phyloP scores from a whole-genome alignment of 2,113 vertebrate genomes.

The Phycodurus eques region DNA sequence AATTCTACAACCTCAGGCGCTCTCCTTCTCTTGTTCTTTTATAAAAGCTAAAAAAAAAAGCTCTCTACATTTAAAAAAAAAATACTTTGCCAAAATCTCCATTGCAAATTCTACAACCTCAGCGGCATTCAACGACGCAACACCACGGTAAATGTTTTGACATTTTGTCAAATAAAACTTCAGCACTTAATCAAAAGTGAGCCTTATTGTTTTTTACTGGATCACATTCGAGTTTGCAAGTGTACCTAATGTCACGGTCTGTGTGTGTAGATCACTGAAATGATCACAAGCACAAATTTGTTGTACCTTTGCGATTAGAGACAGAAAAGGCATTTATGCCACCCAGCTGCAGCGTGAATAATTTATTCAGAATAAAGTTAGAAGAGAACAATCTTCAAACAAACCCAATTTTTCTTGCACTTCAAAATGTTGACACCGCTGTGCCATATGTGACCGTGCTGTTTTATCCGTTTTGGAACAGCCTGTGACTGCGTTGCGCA shows the following conservation, averaged over 20 bases:
- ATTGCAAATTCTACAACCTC: too few relatives aligned
- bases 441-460: slow-evolving; percentile 12
- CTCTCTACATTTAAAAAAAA: too few relatives aligned
- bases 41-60: too few relatives aligned
- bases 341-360: slow-evolving; percentile 27
- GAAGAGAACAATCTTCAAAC: slow-evolving; percentile 16
- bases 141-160: too few relatives aligned
- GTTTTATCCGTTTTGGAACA: slow-evolving; percentile 9
- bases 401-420: slow-evolving; percentile 16
- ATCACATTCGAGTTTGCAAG: neutral
- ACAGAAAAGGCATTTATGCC: slow-evolving; percentile 3
- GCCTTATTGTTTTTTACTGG: neutral
- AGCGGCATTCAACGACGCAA: too few relatives aligned
- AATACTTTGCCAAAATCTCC: too few relatives aligned
- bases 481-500: slow-evolving; percentile 1
- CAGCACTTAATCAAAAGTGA: neutral
- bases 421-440: slow-evolving; percentile 21
- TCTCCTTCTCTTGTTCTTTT: too few relatives aligned
- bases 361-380: slow-evolving; percentile 36
- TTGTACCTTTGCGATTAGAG: slow-evolving; percentile 35
- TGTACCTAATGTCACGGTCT: neutral
- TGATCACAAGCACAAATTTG: slow-evolving; percentile 43
- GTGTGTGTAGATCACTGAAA: neutral
- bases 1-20: too few relatives aligned
- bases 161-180: neutral